Evolutionary conservation across 2,797 vertebrate species (phyloP).

Genomic region (Urophycis tenuis): DNA sequence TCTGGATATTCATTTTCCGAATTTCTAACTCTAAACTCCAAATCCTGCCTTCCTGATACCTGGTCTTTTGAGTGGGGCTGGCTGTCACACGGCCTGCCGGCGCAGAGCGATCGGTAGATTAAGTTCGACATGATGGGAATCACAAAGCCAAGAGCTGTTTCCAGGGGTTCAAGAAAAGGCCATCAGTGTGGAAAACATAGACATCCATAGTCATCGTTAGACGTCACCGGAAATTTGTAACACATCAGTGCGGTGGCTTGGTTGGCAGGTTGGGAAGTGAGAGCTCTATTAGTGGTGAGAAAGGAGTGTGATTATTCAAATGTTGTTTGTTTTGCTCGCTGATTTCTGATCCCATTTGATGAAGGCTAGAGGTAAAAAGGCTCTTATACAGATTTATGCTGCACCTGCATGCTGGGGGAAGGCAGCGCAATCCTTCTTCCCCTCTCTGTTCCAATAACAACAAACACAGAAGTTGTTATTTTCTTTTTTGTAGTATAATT

Average conservation of each 20-base stretch:
- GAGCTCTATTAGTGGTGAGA: background rate
- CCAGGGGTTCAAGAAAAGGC: background rate
- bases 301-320: background rate
- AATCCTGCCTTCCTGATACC: background rate
- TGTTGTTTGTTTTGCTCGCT: background rate
- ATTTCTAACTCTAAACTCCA: background rate
- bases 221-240: background rate
- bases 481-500: background rate
- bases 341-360: background rate
- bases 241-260: background rate
- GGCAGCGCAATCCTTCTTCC: background rate
- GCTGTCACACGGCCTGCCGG: background rate
- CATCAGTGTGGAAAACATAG: background rate
- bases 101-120: background rate
- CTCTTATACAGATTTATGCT: background rate
- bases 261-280: background rate
- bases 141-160: background rate
- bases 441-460: background rate
- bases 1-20: background rate
- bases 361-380: background rate
- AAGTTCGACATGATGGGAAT: background rate
- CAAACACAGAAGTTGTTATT: background rate
- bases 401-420: background rate
- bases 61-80: background rate
- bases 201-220: background rate